Base-by-base conservation (phyloP, 2,113 vertebrate species). In the Anolis carolinensis region DNA sequence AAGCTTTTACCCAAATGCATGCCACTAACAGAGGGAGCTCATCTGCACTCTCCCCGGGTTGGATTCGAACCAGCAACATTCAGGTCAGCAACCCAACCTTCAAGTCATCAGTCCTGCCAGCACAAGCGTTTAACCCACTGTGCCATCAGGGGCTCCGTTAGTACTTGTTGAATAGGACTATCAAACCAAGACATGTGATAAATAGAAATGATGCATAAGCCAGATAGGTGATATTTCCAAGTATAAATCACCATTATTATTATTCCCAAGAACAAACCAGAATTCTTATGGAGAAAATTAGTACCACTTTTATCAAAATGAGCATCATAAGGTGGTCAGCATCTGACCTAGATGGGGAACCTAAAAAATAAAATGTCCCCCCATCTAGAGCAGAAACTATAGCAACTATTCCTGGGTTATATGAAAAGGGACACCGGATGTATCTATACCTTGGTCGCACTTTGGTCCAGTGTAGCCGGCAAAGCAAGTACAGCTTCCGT, bases 401-500 rank as follows among this genome's bases (percentile, higher is more conserved):
- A 78, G 4, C 18, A 71, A 9, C 34, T 85, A 30, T 79, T 78
- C 16, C 75, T 23, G 2, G 3, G 48, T 55, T 23, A 16, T 25
- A 14, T 34, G 20, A 81, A 72, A 23, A 20, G 59, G 65, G 48
- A 39, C 50, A 1, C 7, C 34, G 75, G n/a, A 73, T 1, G 0
- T 21, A 8, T 36, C 63, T 30, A n/a, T n/a, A 99, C 98, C 97
- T 95, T 96, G 95, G 87, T 98, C 96, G 91, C 99, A 99, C 86
- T 72, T 97, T 36, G 94, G 92, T 21, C 98, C 99, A 0, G 95
- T 94, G 94, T 97, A 99, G 4, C 98, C 97, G n/a, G 98, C 97
- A 78, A 98, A 95, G 94, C 98, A 99, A 1, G 91, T 95, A 93
- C 99, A 99, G 92, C 93, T 94, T 50, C 98, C 98, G 0, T 97